These are phyloP conservation scores for Bolborhynchus lineola DNA, from an alignment of 2,113 vertebrate species.

Conservation along the genomic window DNA sequence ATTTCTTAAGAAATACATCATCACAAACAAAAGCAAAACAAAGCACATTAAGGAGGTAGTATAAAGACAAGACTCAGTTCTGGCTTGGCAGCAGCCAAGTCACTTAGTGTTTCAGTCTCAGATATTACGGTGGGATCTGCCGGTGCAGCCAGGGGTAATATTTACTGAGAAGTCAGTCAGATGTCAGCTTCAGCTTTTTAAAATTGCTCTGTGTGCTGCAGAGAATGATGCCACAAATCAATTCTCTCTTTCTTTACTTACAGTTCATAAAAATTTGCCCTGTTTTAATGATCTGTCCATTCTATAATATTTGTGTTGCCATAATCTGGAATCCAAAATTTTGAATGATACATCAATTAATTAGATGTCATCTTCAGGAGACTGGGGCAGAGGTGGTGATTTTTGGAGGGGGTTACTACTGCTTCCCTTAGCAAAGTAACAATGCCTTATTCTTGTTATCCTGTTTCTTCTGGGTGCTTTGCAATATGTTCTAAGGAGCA, in stretches of 20 bases:
- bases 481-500: slow-evolving; percentile 37
- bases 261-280: not conserved
- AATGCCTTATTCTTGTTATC: slow-evolving; percentile 40
- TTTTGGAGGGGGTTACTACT: not conserved
- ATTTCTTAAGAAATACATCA: not conserved
- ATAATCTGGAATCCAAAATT: not conserved
- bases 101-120: slow-evolving; percentile 29
- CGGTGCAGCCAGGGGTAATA: slow-evolving; percentile 49
- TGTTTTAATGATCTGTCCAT: not conserved
- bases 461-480: not conserved
- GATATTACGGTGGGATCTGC: slow-evolving; percentile 5
- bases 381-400: not conserved
- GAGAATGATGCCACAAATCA: slow-evolving; percentile 20
- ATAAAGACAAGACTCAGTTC: not conserved
- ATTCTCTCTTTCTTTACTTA: slow-evolving; percentile 7
- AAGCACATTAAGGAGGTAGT: not conserved
- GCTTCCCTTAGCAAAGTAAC: slow-evolving; percentile 17
- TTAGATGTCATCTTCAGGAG: not conserved
- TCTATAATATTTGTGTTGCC: not conserved
- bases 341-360: not conserved
- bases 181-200: slow-evolving; percentile 43
- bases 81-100: slow-evolving; percentile 50
- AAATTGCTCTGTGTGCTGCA: not conserved
- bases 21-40: not conserved
- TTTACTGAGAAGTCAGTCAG: slow-evolving; percentile 51